phyloP scores from a whole-genome alignment of 1,140 invertebrate species.

The Yoshiicerus persimilis region DNA sequence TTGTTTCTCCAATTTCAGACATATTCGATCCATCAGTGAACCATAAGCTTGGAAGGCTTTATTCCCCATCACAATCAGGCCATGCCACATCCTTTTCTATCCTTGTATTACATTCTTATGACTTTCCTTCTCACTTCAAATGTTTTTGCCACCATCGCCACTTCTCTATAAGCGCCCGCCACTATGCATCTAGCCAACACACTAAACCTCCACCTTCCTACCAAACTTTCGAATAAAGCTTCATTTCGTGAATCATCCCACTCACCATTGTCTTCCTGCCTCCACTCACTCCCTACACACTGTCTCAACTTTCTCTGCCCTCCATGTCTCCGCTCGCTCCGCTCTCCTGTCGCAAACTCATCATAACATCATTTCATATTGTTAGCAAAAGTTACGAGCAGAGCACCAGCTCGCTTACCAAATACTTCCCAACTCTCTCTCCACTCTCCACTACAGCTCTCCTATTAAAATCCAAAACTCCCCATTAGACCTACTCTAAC shows the following conservation, averaged over 20 bases:
- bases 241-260: neutral
- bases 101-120: slow-evolving; percentile 4
- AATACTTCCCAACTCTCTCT: neutral
- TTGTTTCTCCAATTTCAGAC: slow-evolving; percentile 40
- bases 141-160: neutral
- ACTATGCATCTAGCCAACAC: neutral
- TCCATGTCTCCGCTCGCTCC: neutral
- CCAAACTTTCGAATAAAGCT: neutral
- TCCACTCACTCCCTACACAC: neutral
- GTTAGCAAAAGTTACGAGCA: neutral
- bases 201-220: neutral
- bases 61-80: slow-evolving; percentile 38
- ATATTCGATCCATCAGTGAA: slow-evolving; percentile 40
- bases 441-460: too few relatives aligned
- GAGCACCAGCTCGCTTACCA: neutral
- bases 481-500: too few relatives aligned
- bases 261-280: neutral
- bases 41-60: slow-evolving; percentile 39
- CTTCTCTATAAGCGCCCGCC: neutral
- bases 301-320: neutral
- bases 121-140: slow-evolving; percentile 20
- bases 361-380: neutral
- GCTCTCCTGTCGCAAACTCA: neutral
- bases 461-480: too few relatives aligned
- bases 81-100: slow-evolving; percentile 6